A percentile compares a stretch with the other conserved stretches of the same genome.
Conservation (phyloP, 2,888 invertebrate genomes). For the Lepidochrysops patricia region DNA sequence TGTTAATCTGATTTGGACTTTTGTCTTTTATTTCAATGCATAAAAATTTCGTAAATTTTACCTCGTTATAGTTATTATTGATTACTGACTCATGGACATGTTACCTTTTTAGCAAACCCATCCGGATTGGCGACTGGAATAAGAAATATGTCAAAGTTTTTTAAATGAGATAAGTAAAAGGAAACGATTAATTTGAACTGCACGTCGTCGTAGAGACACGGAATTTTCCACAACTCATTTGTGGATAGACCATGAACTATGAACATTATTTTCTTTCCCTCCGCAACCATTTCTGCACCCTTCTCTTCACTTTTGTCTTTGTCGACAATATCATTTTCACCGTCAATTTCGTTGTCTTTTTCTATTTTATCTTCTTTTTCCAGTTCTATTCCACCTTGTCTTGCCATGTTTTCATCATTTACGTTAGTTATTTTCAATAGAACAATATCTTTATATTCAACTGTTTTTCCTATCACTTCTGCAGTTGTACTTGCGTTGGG, state of each 20-base stretch:
- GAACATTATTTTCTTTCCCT: constrained; percentile 41
- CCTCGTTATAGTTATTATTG: too few relatives aligned
- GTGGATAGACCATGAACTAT: constrained; percentile 53
- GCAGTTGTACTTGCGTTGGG: constrained; percentile 34
- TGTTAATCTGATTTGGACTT: neutral
- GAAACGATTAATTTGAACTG: constrained; percentile 34
- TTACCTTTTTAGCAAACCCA: constrained; percentile 31
- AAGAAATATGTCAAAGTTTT: constrained; percentile 55
- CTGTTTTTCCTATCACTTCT: constrained; percentile 41
- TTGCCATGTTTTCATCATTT: constrained; percentile 7
- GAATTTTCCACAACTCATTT: constrained; percentile 35
- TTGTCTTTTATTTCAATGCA: too few relatives aligned
- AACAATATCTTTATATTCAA: constrained; percentile 49
- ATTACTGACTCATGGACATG: too few relatives aligned
- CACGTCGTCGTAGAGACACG: constrained; percentile 24
- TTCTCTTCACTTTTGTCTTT: constrained; percentile 37
- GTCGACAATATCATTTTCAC: constrained; percentile 36
- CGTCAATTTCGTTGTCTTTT: neutral
- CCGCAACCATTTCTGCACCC: neutral
- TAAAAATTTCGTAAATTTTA: too few relatives aligned
- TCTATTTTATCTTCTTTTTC: constrained; percentile 19
- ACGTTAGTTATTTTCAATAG: constrained; percentile 37
- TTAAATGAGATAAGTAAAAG: constrained; percentile 44
- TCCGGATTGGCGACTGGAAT: constrained; percentile 63
- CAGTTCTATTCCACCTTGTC: neutral